These are phyloP conservation scores for Gastracanthus pulcherrimus DNA, from an alignment of 2,888 invertebrate species.

Conservation along the genomic window DNA sequence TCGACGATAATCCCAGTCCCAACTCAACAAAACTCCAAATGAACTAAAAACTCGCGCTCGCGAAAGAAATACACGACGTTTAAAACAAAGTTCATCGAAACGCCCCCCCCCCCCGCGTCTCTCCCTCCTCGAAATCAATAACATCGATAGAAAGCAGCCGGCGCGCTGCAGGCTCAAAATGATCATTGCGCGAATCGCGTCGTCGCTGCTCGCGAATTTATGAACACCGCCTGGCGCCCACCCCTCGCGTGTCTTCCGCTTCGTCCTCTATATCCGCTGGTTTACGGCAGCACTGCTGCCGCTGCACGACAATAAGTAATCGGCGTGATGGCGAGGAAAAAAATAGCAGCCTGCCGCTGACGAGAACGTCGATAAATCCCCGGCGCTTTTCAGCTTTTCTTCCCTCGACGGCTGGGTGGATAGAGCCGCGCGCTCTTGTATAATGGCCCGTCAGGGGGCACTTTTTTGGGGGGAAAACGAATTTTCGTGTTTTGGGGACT, in stretches of 20 bases:
- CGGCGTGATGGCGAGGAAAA: neutral
- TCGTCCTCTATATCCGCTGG: neutral
- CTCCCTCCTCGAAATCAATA: slow-evolving; percentile 3
- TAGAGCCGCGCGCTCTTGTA: neutral
- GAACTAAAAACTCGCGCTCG: neutral
- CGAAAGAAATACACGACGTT: neutral
- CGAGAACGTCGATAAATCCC: slow-evolving; percentile 30
- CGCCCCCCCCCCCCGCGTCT: neutral
- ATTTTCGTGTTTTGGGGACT: neutral
- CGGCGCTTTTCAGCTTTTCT: slow-evolving; percentile 1
- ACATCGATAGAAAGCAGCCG: neutral
- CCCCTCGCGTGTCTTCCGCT: neutral
- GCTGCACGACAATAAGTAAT: slow-evolving; percentile 40
- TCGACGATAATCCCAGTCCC: neutral
- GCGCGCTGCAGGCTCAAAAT: neutral
- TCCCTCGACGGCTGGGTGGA: neutral
- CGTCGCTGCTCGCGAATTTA: neutral
- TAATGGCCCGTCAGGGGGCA: neutral
- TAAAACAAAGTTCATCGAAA: neutral
- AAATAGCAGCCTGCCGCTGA: neutral
- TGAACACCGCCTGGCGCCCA: neutral
- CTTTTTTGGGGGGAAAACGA: neutral
- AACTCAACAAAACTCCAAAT: neutral
- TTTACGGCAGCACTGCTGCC: slow-evolving; percentile 9
- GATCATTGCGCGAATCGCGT: neutral